Conservation (phyloP, 2,797 vertebrate genomes). For the Malurus leucopterus region DNA sequence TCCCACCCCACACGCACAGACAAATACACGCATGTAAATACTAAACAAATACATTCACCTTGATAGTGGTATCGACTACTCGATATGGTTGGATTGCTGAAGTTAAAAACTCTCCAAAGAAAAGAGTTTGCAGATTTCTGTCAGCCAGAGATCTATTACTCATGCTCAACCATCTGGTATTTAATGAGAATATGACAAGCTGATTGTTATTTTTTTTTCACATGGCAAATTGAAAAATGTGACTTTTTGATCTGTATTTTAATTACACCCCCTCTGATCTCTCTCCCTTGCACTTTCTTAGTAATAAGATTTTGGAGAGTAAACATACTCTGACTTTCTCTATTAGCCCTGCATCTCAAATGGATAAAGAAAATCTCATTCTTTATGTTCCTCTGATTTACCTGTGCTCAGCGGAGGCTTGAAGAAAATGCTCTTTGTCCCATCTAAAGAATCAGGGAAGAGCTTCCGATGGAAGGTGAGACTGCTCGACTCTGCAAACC, state of each 20-base stretch:
- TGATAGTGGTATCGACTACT: conserved; percentile 42
- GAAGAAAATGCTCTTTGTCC: background rate
- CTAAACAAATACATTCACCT: conserved; percentile 56
- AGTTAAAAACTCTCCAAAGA: conserved; percentile 68
- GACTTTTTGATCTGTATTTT: conserved; percentile 78
- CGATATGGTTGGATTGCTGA: conserved; percentile 38
- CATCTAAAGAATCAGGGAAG: background rate
- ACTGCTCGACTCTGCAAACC: background rate
- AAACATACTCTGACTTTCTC: conserved; percentile 52
- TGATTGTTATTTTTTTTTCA: conserved; percentile 75
- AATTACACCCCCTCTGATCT: conserved; percentile 71
- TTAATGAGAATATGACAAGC: conserved; percentile 78
- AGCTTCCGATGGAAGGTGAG: background rate
- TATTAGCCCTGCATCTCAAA: conserved; percentile 4
- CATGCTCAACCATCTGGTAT: conserved; percentile 79
- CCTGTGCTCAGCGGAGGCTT: background rate
- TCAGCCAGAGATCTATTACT: conserved; percentile 74
- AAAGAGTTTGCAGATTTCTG: conserved; percentile 73
- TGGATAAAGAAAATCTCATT: background rate
- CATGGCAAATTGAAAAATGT: conserved; percentile 75
- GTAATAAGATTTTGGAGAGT: conserved; percentile 16
- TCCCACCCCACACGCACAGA: background rate
- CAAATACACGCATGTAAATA: conserved; percentile 1
- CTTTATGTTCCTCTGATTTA: background rate
- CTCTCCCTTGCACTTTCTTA: conserved; percentile 62